These are phyloP conservation scores for Salarias fasciatus DNA, from an alignment of 2,797 vertebrate species.

Conservation along the genomic window DNA sequence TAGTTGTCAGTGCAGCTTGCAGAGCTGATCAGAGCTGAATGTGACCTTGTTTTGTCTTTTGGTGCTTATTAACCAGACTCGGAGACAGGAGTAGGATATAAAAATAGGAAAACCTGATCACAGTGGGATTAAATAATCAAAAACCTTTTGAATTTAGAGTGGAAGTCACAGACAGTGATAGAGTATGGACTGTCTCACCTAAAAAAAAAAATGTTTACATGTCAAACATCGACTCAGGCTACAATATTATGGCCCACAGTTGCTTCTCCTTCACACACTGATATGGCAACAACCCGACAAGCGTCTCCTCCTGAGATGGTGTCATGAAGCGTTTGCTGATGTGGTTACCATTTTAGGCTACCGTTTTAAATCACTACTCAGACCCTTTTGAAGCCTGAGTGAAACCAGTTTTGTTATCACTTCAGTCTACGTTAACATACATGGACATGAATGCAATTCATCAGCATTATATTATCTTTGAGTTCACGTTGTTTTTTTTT, in stretches of 20 bases:
- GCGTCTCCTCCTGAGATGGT: constrained; percentile 14
- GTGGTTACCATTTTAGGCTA: neutral
- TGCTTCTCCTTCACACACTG: constrained; percentile 4
- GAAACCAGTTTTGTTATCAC: neutral
- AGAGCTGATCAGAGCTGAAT: constrained; percentile 9
- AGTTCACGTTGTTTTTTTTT: neutral
- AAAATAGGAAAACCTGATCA: constrained; percentile 2
- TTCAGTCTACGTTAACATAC: neutral
- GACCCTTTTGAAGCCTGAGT: constrained; percentile 1
- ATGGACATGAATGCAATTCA: neutral
- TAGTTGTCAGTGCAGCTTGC: constrained; percentile 10
- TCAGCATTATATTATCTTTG: neutral
- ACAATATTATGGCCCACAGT: constrained; percentile 8
- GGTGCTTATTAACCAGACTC: constrained; percentile 9
- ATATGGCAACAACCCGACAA: constrained; percentile 10
- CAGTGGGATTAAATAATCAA: constrained; percentile 1
- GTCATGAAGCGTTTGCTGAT: constrained; percentile 23
- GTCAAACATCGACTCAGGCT: constrained; percentile 30
- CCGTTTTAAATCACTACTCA: constrained; percentile 16
- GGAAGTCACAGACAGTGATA: neutral
- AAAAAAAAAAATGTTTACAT: constrained; percentile 34
- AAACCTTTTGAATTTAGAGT: neutral
- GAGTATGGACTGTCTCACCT: neutral
- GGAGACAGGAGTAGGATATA: constrained; percentile 6
- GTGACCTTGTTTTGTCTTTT: constrained; percentile 32